A percentile compares a stretch with the other conserved stretches of the same genome.
These are phyloP conservation scores for Meloidogyne floridensis DNA, from an alignment of 1,140 invertebrate genomes.

Conservation along the genomic window DNA sequence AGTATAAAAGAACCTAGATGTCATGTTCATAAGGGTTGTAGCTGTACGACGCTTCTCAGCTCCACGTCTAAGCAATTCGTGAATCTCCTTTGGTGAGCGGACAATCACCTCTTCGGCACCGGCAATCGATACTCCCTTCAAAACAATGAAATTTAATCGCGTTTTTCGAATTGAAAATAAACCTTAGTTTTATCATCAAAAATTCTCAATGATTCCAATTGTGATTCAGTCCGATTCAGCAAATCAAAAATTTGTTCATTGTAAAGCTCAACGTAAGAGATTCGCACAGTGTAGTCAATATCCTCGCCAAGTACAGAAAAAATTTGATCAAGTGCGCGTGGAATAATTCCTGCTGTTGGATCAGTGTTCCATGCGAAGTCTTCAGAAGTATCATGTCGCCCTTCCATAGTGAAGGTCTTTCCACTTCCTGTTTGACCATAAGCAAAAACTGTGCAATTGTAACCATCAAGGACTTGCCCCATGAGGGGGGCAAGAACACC, in stretches of 20 bases:
- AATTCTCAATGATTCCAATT: slow-evolving; percentile 71
- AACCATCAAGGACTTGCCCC: slow-evolving; percentile 86
- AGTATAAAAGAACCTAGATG: slow-evolving; percentile 74
- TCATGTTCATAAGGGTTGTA: slow-evolving; percentile 88
- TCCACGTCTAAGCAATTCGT: slow-evolving; percentile 75
- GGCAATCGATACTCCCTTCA: slow-evolving; percentile 84
- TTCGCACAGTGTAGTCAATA: slow-evolving; percentile 78
- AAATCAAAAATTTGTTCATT: slow-evolving; percentile 96
- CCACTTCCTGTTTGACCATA: slow-evolving; percentile 97
- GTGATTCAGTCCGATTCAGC: slow-evolving; percentile 78
- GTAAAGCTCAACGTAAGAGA: slow-evolving; percentile 89
- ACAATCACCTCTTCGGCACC: slow-evolving; percentile 89
- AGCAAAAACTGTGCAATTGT: slow-evolving; percentile 97
- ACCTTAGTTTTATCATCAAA: slow-evolving; percentile 69
- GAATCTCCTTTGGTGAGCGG: slow-evolving; percentile 68
- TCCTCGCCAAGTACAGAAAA: slow-evolving; percentile 69
- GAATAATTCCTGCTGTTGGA: slow-evolving; percentile 69
- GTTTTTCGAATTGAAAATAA: background rate
- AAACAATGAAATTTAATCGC: slow-evolving; percentile 22
- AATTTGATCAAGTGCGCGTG: slow-evolving; percentile 68
- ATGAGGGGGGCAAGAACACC: slow-evolving; percentile 84
- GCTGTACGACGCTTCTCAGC: slow-evolving; percentile 84
- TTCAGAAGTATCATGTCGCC: slow-evolving; percentile 71
- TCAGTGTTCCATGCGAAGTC: slow-evolving; percentile 76
- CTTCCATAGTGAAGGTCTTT: slow-evolving; percentile 98